Evolutionary conservation across 2,888 invertebrate genomes (phyloP).

Genomic region (Byasa hedistus): DNA sequence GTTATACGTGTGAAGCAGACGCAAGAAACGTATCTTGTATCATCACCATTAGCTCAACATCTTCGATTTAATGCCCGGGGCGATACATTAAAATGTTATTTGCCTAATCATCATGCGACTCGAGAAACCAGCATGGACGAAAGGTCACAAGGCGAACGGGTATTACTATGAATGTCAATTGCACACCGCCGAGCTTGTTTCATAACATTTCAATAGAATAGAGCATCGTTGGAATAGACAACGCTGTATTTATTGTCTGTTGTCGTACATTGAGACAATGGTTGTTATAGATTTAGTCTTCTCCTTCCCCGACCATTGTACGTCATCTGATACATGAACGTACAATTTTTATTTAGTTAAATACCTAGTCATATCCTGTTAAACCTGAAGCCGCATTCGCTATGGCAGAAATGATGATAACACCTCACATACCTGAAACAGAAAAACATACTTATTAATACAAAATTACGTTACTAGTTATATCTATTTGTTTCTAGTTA

Average conservation of each 20-base stretch:
- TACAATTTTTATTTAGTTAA: constrained; percentile 8
- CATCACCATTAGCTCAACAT: not conserved
- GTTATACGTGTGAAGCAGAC: too few relatives aligned
- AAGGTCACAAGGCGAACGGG: constrained; percentile 25
- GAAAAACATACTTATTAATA: not conserved
- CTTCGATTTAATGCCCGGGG: not conserved
- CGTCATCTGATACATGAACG: constrained; percentile 12
- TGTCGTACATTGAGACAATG: constrained; percentile 28
- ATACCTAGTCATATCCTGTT: constrained; percentile 3
- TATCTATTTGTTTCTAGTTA: too few relatives aligned
- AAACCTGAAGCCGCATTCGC: not conserved
- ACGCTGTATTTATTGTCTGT: constrained; percentile 26
- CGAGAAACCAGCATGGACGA: constrained; percentile 5
- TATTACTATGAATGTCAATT: constrained; percentile 24
- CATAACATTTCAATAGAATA: constrained; percentile 29
- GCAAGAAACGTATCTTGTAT: not conserved
- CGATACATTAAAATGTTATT: constrained; percentile 14
- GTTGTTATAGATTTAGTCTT: constrained; percentile 22
- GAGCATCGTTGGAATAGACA: constrained; percentile 26
- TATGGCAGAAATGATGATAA: not conserved
- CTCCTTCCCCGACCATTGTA: constrained; percentile 7
- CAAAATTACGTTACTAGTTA: not conserved
- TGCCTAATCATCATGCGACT: constrained; percentile 9
- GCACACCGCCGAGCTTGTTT: constrained; percentile 18
- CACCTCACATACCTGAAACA: constrained; percentile 27